phyloP scores from a whole-genome alignment of 2,113 vertebrate genomes.

The Ptychochromis oligacanthus region DNA sequence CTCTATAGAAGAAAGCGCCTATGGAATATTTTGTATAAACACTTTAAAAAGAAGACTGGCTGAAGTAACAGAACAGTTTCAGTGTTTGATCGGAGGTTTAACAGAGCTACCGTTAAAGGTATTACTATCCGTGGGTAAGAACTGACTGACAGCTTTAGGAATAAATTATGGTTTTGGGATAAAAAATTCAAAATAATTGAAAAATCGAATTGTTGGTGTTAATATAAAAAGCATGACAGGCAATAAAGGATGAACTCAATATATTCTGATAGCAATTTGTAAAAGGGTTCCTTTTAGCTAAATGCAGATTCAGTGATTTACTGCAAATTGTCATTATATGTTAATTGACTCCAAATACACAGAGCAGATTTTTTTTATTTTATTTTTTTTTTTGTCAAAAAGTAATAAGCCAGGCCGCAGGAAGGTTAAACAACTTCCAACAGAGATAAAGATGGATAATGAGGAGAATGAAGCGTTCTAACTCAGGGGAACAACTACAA shows the following conservation, averaged over 20 bases:
- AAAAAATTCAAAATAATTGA: not conserved
- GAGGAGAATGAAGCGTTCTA: conserved; percentile 20
- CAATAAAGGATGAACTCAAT: not conserved
- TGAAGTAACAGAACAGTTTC: not conserved
- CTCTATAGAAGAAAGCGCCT: not conserved
- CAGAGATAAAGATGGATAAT: conserved; percentile 30
- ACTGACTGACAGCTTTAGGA: not conserved
- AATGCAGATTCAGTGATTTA: conserved; percentile 13
- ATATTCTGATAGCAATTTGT: not conserved
- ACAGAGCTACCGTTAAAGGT: not conserved
- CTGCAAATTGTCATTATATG: conserved; percentile 5
- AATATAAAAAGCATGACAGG: not conserved
- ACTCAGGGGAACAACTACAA: not conserved
- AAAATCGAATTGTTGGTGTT: not conserved
- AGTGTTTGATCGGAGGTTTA: not conserved
- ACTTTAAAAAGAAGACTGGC: fast-evolving
- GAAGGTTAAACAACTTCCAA: conserved; percentile 51
- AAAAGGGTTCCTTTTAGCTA: not conserved
- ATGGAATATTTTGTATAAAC: not conserved
- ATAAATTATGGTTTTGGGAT: not conserved
- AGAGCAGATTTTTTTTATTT: conserved; percentile 25
- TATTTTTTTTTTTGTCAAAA: not conserved
- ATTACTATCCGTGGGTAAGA: not conserved
- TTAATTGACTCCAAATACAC: conserved; percentile 32
- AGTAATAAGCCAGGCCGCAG: conserved; percentile 35